Conservation (phyloP, 30 jellyfish, hydroid and myxozoan species). For the Aurelia aurita region DNA sequence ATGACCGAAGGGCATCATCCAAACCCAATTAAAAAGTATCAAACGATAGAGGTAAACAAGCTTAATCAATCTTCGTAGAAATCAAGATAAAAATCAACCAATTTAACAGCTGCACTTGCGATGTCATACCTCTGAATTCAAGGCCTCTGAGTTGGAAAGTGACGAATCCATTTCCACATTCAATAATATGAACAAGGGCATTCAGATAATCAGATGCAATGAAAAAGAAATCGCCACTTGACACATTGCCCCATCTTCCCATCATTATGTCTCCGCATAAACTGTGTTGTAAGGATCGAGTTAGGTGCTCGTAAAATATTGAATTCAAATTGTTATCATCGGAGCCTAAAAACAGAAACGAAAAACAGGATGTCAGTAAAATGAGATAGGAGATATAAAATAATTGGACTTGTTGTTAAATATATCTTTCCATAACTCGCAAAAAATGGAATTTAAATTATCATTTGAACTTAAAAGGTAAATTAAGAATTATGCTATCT, state of each 20-base stretch:
- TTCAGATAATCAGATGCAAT: conserved; percentile 91
- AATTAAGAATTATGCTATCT: background rate
- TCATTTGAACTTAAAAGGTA: conserved; percentile 6
- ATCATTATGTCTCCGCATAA: conserved; percentile 90
- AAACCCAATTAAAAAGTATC: too few species aligned
- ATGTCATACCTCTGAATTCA: conserved; percentile 85
- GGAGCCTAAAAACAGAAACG: conserved; percentile 53
- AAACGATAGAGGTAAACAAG: too few species aligned
- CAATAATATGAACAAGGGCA: conserved; percentile 96
- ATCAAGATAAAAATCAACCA: too few species aligned
- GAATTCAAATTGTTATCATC: conserved; percentile 97
- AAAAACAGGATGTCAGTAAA: too few species aligned
- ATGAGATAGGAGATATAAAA: too few species aligned
- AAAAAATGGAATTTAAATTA: conserved; percentile 88
- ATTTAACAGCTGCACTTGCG: too few species aligned
- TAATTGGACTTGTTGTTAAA: background rate
- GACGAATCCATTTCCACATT: conserved; percentile 94
- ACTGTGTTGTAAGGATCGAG: conserved; percentile 94
- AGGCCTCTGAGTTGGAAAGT: conserved; percentile 97
- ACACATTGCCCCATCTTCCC: conserved; percentile 97
- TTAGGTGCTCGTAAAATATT: conserved; percentile 91
- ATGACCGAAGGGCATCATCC: too few species aligned
- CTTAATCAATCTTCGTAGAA: too few species aligned
- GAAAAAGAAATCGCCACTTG: conserved; percentile 97
- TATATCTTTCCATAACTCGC: conserved; percentile 86